These are phyloP conservation scores for Eurosta solidaginis DNA, from an alignment of 1,140 invertebrate species.

Conservation along the genomic window DNA sequence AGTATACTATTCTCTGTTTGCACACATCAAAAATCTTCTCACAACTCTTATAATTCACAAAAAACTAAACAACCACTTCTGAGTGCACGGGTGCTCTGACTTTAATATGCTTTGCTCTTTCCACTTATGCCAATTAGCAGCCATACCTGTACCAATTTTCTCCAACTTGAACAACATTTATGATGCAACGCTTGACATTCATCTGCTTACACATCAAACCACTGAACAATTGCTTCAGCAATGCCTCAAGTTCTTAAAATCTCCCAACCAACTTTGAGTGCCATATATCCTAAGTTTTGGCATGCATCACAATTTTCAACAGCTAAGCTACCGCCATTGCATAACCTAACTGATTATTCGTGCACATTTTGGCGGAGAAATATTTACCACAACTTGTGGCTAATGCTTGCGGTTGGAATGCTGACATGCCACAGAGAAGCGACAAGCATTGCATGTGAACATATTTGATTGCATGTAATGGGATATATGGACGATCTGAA, in stretches of 20 bases:
- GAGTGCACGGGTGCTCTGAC: too few species aligned
- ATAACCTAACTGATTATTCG: not conserved
- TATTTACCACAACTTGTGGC: conserved; percentile 9
- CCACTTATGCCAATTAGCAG: too few species aligned
- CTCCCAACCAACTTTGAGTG: not conserved
- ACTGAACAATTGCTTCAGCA: not conserved
- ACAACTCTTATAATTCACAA: too few species aligned
- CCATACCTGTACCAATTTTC: not conserved
- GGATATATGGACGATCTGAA: too few species aligned
- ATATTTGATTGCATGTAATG: not conserved
- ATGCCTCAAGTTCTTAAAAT: not conserved
- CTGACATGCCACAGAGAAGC: conserved; percentile 23
- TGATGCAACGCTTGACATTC: not conserved
- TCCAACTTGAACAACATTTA: not conserved
- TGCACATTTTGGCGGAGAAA: not conserved
- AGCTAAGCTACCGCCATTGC: not conserved
- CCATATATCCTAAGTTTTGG: not conserved
- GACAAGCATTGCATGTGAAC: not conserved
- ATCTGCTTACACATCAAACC: not conserved
- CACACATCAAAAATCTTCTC: too few species aligned
- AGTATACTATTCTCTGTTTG: too few species aligned
- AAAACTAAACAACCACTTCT: too few species aligned
- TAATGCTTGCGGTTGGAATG: not conserved
- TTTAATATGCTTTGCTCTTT: too few species aligned
- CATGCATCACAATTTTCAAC: not conserved